These are phyloP conservation scores for Ctenosaura bakeri DNA, from an alignment of 2,797 vertebrate species.

Conservation along the genomic window DNA sequence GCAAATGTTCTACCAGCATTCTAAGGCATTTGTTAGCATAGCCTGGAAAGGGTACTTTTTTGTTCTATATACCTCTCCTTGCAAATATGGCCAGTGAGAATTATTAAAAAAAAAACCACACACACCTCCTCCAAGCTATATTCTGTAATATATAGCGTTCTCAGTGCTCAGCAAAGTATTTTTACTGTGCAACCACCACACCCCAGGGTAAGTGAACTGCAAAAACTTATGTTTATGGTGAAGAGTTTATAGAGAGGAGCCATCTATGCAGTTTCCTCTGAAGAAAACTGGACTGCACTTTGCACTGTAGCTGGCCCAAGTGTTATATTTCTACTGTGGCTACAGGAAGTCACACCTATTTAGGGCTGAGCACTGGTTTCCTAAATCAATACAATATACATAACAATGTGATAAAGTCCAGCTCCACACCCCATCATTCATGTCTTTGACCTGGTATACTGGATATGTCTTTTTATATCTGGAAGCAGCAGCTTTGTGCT, in stretches of 20 bases:
- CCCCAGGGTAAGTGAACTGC: not conserved
- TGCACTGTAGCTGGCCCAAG: not conserved
- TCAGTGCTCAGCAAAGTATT: not conserved
- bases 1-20: fast-evolving
- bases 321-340: not conserved
- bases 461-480: slow-evolving; percentile 1
- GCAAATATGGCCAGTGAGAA: no score
- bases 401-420: not conserved
- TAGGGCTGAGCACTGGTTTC: not conserved
- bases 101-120: no score
- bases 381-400: slow-evolving; percentile 2
- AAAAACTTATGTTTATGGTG: slow-evolving; percentile 3
- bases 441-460: not conserved
- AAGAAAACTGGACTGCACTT: not conserved
- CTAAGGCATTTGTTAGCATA: not conserved
- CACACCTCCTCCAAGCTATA: no score
- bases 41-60: no score
- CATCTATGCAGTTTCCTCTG: not conserved
- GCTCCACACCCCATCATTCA: not conserved
- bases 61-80: no score
- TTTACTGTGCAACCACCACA: not conserved
- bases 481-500: slow-evolving; percentile 4
- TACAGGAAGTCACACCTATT: slow-evolving; percentile 1
- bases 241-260: not conserved
- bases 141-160: not conserved